Conservation (phyloP, 2,888 invertebrate genomes). For the Raillietiella orientalis region DNA sequence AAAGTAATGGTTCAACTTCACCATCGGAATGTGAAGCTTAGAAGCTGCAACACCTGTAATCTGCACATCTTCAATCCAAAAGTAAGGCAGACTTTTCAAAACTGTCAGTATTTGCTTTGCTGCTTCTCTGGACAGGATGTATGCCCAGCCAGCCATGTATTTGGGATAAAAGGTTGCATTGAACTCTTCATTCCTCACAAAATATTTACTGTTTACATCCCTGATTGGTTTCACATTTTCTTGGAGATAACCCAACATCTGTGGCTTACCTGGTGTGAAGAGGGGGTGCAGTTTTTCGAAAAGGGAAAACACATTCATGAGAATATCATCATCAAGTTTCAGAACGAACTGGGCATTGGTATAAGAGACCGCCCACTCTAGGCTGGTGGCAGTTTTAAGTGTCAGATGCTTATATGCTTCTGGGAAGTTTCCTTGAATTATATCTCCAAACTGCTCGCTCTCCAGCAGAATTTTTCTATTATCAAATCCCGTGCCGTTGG, state of each 20-base stretch:
- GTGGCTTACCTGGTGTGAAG: slow-evolving; percentile 4
- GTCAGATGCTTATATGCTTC: slow-evolving; percentile 51
- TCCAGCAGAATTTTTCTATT: slow-evolving; percentile 6
- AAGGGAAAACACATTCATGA: slow-evolving; percentile 28
- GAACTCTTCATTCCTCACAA: slow-evolving; percentile 31
- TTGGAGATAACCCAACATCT: slow-evolving; percentile 25
- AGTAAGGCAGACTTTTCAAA: slow-evolving; percentile 20
- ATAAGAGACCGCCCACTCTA: slow-evolving; percentile 30
- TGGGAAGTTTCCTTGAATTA: slow-evolving; percentile 37
- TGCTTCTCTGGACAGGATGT: slow-evolving; percentile 30
- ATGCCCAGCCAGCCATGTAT: slow-evolving; percentile 55
- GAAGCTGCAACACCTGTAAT: too few relatives aligned
- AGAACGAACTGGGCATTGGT: slow-evolving; percentile 29
- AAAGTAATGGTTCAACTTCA: too few relatives aligned
- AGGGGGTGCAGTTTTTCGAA: slow-evolving; percentile 8
- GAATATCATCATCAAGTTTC: slow-evolving; percentile 52
- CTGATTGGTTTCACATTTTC: slow-evolving; percentile 27
- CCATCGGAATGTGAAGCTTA: too few relatives aligned
- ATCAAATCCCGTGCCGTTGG: slow-evolving; percentile 16
- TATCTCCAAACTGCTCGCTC: slow-evolving; percentile 24
- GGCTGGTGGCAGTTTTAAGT: slow-evolving; percentile 45
- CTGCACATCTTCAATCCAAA: slow-evolving; percentile 76
- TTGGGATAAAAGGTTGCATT: slow-evolving; percentile 24
- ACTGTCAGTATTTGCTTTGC: slow-evolving; percentile 20
- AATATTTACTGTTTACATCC: slow-evolving; percentile 40